Evolutionary conservation across 2,888 invertebrate species (phyloP).

Genomic region (Thera britannica): DNA sequence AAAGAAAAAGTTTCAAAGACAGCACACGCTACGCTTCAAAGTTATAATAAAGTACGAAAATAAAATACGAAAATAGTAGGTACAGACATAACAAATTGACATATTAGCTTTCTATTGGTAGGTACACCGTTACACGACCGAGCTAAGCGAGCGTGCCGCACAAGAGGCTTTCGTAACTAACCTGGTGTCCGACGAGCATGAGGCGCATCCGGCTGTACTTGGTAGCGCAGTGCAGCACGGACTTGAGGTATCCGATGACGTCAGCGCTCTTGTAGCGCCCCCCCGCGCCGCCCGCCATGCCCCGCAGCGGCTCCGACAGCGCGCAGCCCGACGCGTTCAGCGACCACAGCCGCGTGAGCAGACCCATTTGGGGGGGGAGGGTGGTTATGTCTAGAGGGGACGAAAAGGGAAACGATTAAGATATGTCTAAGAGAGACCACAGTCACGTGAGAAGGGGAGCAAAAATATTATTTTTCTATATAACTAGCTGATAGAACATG

Average conservation of each 20-base stretch:
- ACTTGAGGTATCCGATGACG: constrained; percentile 95
- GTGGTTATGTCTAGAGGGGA: constrained; percentile 88
- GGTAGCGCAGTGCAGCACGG: constrained; percentile 93
- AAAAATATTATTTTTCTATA: too few relatives aligned
- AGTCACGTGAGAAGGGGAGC: too few relatives aligned
- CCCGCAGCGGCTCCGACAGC: constrained; percentile 92
- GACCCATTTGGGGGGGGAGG: constrained; percentile 97
- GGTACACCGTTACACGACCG: neutral
- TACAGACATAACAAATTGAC: too few relatives aligned
- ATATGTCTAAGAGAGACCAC: too few relatives aligned
- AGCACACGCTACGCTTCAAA: too few relatives aligned
- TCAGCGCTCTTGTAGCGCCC: constrained; percentile 95
- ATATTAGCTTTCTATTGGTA: neutral
- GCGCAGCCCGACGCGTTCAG: constrained; percentile 95
- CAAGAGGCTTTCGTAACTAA: constrained; percentile 28
- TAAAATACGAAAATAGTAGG: too few relatives aligned
- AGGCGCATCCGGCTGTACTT: constrained; percentile 98
- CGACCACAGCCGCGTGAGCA: constrained; percentile 98
- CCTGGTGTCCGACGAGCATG: constrained; percentile 97
- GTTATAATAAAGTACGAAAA: too few relatives aligned
- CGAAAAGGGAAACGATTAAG: neutral
- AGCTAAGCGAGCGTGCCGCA: neutral
- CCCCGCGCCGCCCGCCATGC: constrained; percentile 96
- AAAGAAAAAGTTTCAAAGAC: too few relatives aligned
- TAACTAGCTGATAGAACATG: too few relatives aligned